Evolutionary conservation across 2,113 vertebrate genomes (phyloP).

Genomic region (Campylomormyrus tamandua): DNA sequence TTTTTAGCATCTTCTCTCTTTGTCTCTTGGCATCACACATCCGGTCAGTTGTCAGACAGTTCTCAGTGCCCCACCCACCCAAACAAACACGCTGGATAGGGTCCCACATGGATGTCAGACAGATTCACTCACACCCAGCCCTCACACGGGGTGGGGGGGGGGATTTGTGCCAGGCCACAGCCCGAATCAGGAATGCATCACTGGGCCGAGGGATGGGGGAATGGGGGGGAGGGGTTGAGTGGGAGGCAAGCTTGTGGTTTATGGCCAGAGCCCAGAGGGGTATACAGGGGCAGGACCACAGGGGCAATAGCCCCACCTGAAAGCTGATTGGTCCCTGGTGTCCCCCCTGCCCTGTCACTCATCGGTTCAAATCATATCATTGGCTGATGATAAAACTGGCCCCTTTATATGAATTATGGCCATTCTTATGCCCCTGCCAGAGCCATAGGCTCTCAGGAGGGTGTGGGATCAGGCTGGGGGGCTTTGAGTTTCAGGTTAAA

Average conservation of each 20-base stretch:
- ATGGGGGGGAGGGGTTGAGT: background rate
- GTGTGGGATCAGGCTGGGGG: background rate
- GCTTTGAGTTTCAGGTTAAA: background rate
- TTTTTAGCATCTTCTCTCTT: background rate
- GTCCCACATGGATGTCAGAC: background rate
- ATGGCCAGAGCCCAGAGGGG: background rate
- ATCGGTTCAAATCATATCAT: background rate
- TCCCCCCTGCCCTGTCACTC: background rate
- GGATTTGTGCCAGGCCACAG: slow-evolving; percentile 2
- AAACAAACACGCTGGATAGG: background rate
- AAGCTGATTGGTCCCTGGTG: background rate
- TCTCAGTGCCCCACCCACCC: background rate
- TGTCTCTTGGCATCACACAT: background rate
- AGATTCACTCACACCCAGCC: background rate
- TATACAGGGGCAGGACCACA: background rate
- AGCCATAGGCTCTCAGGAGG: background rate
- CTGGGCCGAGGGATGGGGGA: background rate
- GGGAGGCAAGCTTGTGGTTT: background rate
- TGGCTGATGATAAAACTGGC: background rate
- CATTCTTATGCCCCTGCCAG: background rate
- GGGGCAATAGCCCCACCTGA: background rate
- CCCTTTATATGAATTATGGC: background rate
- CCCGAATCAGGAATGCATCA: slow-evolving; percentile 2
- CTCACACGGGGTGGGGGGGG: background rate
- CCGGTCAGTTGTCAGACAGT: background rate